phyloP scores from a whole-genome alignment of 2,113 vertebrate species.

The Lanius collurio region DNA sequence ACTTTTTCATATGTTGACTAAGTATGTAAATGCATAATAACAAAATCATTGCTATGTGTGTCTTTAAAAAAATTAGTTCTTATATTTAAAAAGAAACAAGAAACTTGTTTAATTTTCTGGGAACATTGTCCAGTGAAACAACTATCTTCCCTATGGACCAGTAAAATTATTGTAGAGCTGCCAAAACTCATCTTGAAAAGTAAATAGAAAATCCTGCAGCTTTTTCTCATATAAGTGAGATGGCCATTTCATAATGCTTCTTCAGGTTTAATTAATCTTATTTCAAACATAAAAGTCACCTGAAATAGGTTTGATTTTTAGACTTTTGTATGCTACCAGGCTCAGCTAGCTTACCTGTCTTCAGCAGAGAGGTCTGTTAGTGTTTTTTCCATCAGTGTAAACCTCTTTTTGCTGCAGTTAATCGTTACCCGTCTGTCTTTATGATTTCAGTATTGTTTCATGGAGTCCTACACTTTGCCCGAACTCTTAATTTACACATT shows the following conservation, averaged over 20 bases:
- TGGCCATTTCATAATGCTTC: background rate
- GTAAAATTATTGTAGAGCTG: slow-evolving; percentile 45
- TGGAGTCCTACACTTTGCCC: slow-evolving; percentile 57
- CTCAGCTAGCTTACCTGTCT: background rate
- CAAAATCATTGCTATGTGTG: background rate
- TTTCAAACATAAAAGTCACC: background rate
- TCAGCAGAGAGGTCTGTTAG: background rate
- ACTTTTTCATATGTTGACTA: background rate
- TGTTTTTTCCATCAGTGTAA: slow-evolving; percentile 18
- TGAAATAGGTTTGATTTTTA: background rate
- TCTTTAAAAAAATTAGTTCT: background rate
- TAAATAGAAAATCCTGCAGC: slow-evolving; percentile 30
- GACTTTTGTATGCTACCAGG: background rate
- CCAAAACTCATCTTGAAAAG: slow-evolving; percentile 49
- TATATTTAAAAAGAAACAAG: background rate
- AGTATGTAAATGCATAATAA: background rate
- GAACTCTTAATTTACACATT: slow-evolving; percentile 74
- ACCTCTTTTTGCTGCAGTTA: slow-evolving; percentile 24
- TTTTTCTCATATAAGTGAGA: background rate
- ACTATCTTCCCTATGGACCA: slow-evolving; percentile 27
- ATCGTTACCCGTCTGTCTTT: slow-evolving; percentile 46
- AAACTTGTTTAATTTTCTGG: slow-evolving; percentile 31
- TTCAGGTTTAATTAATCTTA: background rate
- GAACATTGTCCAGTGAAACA: slow-evolving; percentile 19
- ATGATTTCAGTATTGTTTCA: slow-evolving; percentile 62